Percentiles rank a stretch among this genome's conserved stretches.
phyloP scores from a whole-genome alignment of 2,888 invertebrate genomes.

The Lasioglossum vierecki region DNA sequence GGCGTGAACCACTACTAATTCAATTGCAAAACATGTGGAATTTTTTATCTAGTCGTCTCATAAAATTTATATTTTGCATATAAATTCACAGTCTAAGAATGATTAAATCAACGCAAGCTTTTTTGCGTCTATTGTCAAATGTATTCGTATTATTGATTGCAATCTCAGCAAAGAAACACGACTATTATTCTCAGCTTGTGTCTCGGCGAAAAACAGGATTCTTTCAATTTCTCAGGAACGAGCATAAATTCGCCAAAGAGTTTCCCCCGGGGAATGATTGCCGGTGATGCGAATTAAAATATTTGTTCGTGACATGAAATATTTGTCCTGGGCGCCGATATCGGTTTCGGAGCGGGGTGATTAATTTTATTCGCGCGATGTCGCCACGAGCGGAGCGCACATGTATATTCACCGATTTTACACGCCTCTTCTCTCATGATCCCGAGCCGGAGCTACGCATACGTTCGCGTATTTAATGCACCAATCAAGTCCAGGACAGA shows the following conservation, averaged over 20 bases:
- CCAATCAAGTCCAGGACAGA: constrained; percentile 56
- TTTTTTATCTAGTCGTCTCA: too few species aligned
- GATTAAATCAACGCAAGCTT: too few species aligned
- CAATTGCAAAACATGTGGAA: too few species aligned
- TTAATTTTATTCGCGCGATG: not conserved
- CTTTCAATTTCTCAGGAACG: not conserved
- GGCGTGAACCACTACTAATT: too few species aligned
- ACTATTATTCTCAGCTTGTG: not conserved
- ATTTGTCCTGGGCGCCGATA: not conserved
- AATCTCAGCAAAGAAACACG: too few species aligned
- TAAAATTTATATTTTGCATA: too few species aligned
- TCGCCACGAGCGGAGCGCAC: not conserved
- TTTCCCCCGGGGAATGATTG: not conserved
- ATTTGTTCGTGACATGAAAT: not conserved
- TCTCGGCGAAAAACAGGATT: not conserved
- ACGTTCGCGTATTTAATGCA: constrained; percentile 58
- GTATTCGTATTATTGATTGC: too few species aligned
- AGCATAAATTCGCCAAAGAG: not conserved
- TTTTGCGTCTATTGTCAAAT: too few species aligned
- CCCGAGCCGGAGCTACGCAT: constrained; percentile 34
- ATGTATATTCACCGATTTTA: constrained; percentile 36
- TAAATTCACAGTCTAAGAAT: too few species aligned
- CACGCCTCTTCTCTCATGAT: constrained; percentile 7
- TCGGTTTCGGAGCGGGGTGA: not conserved
- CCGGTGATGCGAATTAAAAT: not conserved